phyloP scores from a whole-genome alignment of 2,797 vertebrate genomes.

The Octomys mimax region DNA sequence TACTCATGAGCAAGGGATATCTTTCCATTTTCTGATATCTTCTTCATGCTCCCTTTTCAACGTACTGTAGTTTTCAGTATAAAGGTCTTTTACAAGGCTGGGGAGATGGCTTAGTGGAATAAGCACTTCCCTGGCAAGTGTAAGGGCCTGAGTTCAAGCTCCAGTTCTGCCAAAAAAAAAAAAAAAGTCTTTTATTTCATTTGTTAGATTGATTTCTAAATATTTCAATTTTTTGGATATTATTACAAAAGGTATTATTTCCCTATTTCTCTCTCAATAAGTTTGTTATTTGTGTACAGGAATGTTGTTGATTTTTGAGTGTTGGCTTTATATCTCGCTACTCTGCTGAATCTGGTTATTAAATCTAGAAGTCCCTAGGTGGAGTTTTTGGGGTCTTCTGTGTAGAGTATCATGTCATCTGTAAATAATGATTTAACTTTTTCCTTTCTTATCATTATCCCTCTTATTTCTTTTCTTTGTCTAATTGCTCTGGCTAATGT shows the following conservation, averaged over 20 bases:
- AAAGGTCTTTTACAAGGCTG: neutral
- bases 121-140: no score
- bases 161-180: neutral
- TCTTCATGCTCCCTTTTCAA: neutral
- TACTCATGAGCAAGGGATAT: neutral
- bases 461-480: neutral
- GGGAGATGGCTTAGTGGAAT: no score
- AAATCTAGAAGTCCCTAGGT: neutral
- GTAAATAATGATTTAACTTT: neutral
- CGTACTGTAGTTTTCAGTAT: neutral
- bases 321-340: neutral
- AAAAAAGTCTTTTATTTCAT: neutral
- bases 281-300: neutral
- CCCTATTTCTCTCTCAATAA: neutral
- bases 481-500: neutral
- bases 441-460: neutral
- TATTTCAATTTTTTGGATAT: neutral
- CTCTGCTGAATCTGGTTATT: neutral
- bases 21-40: neutral
- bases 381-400: neutral
- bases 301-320: neutral
- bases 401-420: neutral
- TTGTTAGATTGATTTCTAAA: neutral
- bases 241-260: neutral
- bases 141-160: no score